Base-by-base conservation (phyloP, 2,888 invertebrate genomes). In the Hypomecis punctinalis region DNA sequence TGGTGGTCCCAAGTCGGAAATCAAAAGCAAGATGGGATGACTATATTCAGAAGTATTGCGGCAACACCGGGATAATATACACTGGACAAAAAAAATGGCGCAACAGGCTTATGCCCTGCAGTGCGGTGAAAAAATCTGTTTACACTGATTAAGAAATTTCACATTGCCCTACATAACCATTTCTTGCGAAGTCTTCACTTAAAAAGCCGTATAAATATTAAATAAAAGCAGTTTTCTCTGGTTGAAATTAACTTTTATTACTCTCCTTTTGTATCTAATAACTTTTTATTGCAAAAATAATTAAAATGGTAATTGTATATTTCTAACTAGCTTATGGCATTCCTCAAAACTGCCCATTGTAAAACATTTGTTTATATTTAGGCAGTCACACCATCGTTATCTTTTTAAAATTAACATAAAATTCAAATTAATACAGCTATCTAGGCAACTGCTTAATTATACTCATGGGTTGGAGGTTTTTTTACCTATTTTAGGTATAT, bases 341-440 rank as follows among this genome's bases (percentile, higher is more conserved):
- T 69, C 70, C 70, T 71, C 71, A 54, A 66, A 76, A 70, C 70
- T 72, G 72, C 55, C 72, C 72, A 76, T 74, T 76, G 75, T 79
- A 73, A 77, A 75, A 74, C 71, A 73, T 66, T 69, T 70, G 69
- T 74, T 67, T 75, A 71, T 73, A 68, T 73, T 63, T 43, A 71
- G 65, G 73, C 59, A 70, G 74, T 73, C 68, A 68, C 70, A 73
- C 64, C 57, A 72, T 69, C 71, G 70, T 73, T 79, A 78, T 74
- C 75, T 77, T 51, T 60, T 58, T 66, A 66, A 63, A 68, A 80
- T 72, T 75, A 73, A 74, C 78, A 81, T 78, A 76, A 72, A 79
- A 79, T 78, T 76, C 64, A 71, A 77, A 78, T 80, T 74, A 76
- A 72, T 76, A 73, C 70, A 73, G 75, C 70, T 72, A 77, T 75